Percentiles rank a stretch among this genome's conserved stretches.
Conservation (phyloP, 2,888 invertebrate species). For the Malthinus seriepunctatus region DNA sequence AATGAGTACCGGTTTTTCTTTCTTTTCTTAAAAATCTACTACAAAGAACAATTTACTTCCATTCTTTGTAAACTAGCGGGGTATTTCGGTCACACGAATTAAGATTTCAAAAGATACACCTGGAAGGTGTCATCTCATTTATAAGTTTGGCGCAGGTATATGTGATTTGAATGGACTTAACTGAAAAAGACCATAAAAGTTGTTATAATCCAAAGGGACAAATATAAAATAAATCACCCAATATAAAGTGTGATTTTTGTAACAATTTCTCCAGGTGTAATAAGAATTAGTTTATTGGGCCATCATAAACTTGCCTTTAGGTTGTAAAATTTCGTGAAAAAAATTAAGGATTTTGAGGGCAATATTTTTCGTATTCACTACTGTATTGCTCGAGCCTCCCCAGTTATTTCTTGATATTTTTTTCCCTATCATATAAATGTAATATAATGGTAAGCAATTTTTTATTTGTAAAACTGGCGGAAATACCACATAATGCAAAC, state of each 20-base stretch:
- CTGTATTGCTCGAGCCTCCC: too few species aligned
- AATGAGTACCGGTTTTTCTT: neutral
- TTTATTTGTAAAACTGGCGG: neutral
- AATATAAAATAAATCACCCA: slow-evolving; percentile 36
- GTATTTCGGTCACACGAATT: slow-evolving; percentile 42
- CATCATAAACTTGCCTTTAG: slow-evolving; percentile 10
- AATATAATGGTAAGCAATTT: neutral
- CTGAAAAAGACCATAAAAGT: slow-evolving; percentile 28
- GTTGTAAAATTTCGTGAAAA: neutral
- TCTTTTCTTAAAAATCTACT: neutral
- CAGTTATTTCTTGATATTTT: too few species aligned
- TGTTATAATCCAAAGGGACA: slow-evolving; percentile 39
- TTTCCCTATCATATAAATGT: too few species aligned
- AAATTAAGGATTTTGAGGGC: neutral
- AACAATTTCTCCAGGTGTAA: slow-evolving; percentile 37
- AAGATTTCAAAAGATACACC: slow-evolving; percentile 47
- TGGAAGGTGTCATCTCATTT: slow-evolving; percentile 43
- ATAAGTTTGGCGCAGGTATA: slow-evolving; percentile 30
- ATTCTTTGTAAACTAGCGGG: slow-evolving; percentile 11
- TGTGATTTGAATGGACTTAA: neutral
- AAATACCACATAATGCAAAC: slow-evolving; percentile 2
- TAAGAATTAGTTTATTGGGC: slow-evolving; percentile 14
- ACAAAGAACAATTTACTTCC: slow-evolving; percentile 9
- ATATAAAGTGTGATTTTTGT: slow-evolving; percentile 45
- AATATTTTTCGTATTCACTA: too few species aligned